Evolutionary conservation across 2,888 invertebrate species (phyloP), one percentile per base, ranked within the genome.

Genomic region (Sclerodermus sp.): DNA sequence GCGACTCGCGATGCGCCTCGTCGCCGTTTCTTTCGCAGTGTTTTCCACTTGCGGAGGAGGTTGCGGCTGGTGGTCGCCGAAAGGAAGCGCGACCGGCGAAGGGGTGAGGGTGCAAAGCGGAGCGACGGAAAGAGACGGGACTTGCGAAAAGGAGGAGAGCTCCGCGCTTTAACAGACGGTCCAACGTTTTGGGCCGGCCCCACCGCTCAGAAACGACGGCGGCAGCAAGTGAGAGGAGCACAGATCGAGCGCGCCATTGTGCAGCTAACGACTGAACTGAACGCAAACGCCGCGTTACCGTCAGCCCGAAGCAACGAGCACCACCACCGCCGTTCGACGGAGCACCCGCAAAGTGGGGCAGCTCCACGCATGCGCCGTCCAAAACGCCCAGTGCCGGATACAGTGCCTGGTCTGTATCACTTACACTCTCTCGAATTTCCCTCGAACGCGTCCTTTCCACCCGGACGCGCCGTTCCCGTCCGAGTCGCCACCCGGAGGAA

Each of bases 131-230:
- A 63, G 12, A 23, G 23, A 23, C 4, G 23, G 23, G 3, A 8
- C 8, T 23, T 23, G 23, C n/a, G n/a, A n/a, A n/a, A n/a, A n/a
- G 23, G 8, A 23, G 23, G 34, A 34, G 4, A 63, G 64, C 58
- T 59, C 61, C 66, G 66, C 64, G 65, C 64, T 57, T 39, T 39
- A 52, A 62, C 67, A 68, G 73, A 75, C 76, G 75, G 76, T 70
- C 74, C 73, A 70, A 73, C 68, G 64, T 64, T 62, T 66, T 64
- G 70, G 73, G 70, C 73, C 74, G 74, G 64, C 74, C 69, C 68
- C 68, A 72, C 74, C 74, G 73, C 68, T 77, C 76, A 77, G 73
- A 74, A 73, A 76, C 73, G 62, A 71, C 72, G 68, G 67, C 72
- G 67, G 67, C 68, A 68, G 57, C 60, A 50, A 53, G 52, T 64